A percentile compares a stretch with the other conserved stretches of the same genome.
phyloP scores from a whole-genome alignment of 2,113 vertebrate species.

The Lipophrys pholis region DNA sequence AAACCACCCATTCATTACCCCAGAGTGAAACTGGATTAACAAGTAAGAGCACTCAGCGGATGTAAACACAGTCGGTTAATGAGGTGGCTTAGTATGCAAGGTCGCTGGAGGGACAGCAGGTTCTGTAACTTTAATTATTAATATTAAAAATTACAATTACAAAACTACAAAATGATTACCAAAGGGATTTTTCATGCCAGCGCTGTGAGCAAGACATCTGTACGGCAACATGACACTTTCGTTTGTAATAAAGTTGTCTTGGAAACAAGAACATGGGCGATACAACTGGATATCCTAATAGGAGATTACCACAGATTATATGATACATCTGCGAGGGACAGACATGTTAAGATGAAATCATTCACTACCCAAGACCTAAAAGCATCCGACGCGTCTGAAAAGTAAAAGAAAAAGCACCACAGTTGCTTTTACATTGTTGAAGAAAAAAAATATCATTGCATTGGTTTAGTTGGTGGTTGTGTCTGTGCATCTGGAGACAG shows the following conservation, averaged over 20 bases:
- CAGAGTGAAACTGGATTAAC: conserved; percentile 42
- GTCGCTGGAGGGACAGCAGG: conserved; percentile 2
- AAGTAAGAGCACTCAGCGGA: conserved; percentile 19
- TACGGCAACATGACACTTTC: neutral
- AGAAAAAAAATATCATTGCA: neutral
- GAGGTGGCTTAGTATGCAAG: conserved; percentile 45
- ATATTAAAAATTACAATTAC: neutral
- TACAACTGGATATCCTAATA: too few relatives aligned
- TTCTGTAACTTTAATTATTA: neutral
- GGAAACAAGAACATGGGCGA: conserved; percentile 1
- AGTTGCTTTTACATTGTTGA: neutral
- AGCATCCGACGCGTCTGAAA: neutral
- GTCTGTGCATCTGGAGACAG: neutral
- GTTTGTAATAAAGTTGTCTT: neutral
- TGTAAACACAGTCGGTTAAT: conserved; percentile 37
- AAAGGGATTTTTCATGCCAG: neutral
- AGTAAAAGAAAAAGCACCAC: neutral
- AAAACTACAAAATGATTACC: neutral
- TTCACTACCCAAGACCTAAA: neutral
- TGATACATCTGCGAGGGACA: neutral
- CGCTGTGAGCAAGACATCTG: neutral
- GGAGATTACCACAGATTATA: too few relatives aligned
- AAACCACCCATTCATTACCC: conserved; percentile 23
- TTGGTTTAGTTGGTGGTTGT: neutral
- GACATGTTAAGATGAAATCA: neutral